phyloP scores from a whole-genome alignment of 2,113 vertebrate genomes.

The Alaudala cheleensis region DNA sequence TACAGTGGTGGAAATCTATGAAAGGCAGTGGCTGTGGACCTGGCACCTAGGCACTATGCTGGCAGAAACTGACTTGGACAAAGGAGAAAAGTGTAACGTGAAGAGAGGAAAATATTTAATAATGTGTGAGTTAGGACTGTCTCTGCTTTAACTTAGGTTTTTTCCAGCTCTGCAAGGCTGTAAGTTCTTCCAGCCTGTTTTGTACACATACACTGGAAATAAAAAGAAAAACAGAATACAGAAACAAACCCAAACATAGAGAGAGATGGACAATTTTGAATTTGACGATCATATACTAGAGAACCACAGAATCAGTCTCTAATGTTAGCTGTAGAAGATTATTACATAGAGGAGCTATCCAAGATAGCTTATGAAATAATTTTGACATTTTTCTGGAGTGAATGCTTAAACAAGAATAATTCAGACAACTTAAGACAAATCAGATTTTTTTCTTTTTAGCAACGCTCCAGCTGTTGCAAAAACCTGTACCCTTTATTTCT shows the following conservation, averaged over 20 bases:
- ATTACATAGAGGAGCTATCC: not conserved
- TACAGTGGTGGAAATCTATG: not conserved
- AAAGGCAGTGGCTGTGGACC: not conserved
- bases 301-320: not conserved
- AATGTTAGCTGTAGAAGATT: not conserved
- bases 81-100: not conserved
- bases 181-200: not conserved
- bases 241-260: not conserved
- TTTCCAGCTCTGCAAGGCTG: not conserved
- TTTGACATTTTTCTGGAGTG: not conserved
- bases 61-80: not conserved
- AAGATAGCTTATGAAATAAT: not conserved
- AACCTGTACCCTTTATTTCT: not conserved
- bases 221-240: not conserved
- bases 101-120: slow-evolving; percentile 4
- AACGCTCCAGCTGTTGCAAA: not conserved
- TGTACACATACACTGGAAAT: not conserved
- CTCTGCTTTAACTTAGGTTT: not conserved
- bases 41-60: not conserved
- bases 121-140: not conserved
- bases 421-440: not conserved
- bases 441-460: not conserved
- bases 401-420: not conserved
- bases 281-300: not conserved
- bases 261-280: not conserved